Percentiles rank a stretch among this genome's conserved stretches.
phyloP scores from a whole-genome alignment of 2,797 vertebrate genomes.

The Melanotaenia nigrans region DNA sequence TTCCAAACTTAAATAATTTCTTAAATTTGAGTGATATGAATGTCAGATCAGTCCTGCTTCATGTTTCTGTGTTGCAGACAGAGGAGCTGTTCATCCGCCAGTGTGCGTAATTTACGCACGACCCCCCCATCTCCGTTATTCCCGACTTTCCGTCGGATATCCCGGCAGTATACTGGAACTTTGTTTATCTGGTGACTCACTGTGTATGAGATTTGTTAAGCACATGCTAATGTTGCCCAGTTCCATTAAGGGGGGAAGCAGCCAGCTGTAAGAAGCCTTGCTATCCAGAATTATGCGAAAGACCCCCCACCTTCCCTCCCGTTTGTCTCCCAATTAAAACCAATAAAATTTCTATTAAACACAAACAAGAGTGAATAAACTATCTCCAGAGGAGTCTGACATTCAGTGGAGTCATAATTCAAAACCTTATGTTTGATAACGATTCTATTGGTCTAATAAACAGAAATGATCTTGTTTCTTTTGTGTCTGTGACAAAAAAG shows the following conservation, averaged over 20 bases:
- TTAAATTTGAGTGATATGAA: neutral
- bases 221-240: constrained; percentile 70
- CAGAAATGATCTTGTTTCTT: constrained; percentile 51
- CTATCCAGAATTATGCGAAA: constrained; percentile 40
- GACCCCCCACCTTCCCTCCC: constrained; percentile 6
- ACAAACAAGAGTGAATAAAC: neutral
- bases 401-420: neutral
- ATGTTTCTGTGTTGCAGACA: constrained; percentile 22
- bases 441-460: constrained; percentile 50
- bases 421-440: constrained; percentile 20
- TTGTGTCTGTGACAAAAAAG: constrained; percentile 55
- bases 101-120: constrained; percentile 66
- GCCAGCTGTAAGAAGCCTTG: constrained; percentile 51
- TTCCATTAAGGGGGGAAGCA: constrained; percentile 80
- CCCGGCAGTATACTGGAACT: constrained; percentile 66
- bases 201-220: constrained; percentile 74
- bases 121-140: constrained; percentile 58
- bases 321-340: neutral
- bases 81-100: constrained; percentile 12
- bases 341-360: neutral
- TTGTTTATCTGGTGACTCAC: constrained; percentile 79
- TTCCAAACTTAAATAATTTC: neutral
- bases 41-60: constrained; percentile 16
- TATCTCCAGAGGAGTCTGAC: neutral
- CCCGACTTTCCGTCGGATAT: constrained; percentile 78